A percentile compares a stretch with the other conserved stretches of the same genome.
Evolutionary conservation across 2,888 invertebrate genomes (phyloP).

Genomic region (Rhaphigaster nebulosa): DNA sequence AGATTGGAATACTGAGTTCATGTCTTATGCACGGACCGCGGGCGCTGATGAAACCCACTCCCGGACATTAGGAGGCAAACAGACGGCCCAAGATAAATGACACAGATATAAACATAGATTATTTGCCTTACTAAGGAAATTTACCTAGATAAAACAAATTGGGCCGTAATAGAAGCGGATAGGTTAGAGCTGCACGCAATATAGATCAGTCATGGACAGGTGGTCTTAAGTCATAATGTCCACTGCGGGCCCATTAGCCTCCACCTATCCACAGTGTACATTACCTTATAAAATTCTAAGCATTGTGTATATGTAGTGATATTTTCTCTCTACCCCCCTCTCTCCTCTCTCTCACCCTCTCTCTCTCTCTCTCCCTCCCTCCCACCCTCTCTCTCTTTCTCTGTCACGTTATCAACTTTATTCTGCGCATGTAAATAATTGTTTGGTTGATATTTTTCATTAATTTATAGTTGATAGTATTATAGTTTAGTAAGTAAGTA

Average conservation of each 20-base stretch:
- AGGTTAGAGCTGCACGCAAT: constrained; percentile 58
- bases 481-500: too few species aligned
- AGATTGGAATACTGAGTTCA: constrained; percentile 10
- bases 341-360: too few species aligned
- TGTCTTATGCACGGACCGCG: background rate
- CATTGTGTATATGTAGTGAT: background rate
- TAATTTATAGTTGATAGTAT: too few species aligned
- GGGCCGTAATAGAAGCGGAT: constrained; percentile 61
- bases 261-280: background rate
- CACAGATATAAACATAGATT: constrained; percentile 59
- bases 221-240: constrained; percentile 35
- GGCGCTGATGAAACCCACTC: background rate
- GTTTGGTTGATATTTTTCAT: too few species aligned
- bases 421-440: too few species aligned
- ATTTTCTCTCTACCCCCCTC: too few species aligned
- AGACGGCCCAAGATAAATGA: constrained; percentile 59
- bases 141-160: constrained; percentile 62
- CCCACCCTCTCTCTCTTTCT: too few species aligned
- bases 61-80: constrained; percentile 44
- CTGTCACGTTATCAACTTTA: too few species aligned
- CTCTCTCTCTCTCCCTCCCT: too few species aligned
- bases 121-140: constrained; percentile 62
- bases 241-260: background rate
- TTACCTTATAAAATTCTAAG: background rate
- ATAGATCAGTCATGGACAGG: constrained; percentile 41